Conservation (phyloP, 2,888 invertebrate genomes). For the Plagodis dolabraria region DNA sequence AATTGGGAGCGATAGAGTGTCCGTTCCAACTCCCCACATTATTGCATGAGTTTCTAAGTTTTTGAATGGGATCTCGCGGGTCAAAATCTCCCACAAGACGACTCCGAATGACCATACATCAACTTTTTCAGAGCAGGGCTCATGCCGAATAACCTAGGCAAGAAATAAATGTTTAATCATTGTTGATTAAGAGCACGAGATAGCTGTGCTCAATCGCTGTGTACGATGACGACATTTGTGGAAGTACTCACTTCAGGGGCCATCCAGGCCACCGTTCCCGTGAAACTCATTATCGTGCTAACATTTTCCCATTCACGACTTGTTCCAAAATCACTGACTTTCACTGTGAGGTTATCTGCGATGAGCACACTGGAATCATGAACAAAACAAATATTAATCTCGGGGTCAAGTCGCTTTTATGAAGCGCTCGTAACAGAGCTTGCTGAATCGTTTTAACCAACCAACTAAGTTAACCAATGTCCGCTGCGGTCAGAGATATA, state of each 20-base stretch:
- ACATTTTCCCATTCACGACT: slow-evolving; percentile 97
- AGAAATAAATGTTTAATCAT: neutral
- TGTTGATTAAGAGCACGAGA: neutral
- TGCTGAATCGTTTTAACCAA: no score
- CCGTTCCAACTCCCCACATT: slow-evolving; percentile 99
- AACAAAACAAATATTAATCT: slow-evolving; percentile 1
- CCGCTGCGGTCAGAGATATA: no score
- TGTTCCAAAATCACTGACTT: slow-evolving; percentile 99
- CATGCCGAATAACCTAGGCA: slow-evolving; percentile 92
- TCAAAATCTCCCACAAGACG: slow-evolving; percentile 98
- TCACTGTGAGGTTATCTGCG: slow-evolving; percentile 91
- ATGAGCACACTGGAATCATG: slow-evolving; percentile 89
- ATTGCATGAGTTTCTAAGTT: slow-evolving; percentile 96
- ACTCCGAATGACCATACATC: slow-evolving; percentile 99
- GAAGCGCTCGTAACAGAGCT: no score
- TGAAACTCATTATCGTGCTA: slow-evolving; percentile 98
- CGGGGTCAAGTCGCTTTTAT: no score
- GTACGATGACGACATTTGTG: neutral
- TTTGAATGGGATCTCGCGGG: slow-evolving; percentile 87
- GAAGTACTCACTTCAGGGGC: slow-evolving; percentile 88
- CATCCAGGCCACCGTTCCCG: slow-evolving; percentile 99
- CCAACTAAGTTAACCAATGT: no score
- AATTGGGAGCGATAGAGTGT: slow-evolving; percentile 95
- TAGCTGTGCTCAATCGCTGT: no score
- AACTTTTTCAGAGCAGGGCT: slow-evolving; percentile 98